Evolutionary conservation across 2,113 vertebrate genomes (phyloP).

Genomic region (Siphamia tubifer): DNA sequence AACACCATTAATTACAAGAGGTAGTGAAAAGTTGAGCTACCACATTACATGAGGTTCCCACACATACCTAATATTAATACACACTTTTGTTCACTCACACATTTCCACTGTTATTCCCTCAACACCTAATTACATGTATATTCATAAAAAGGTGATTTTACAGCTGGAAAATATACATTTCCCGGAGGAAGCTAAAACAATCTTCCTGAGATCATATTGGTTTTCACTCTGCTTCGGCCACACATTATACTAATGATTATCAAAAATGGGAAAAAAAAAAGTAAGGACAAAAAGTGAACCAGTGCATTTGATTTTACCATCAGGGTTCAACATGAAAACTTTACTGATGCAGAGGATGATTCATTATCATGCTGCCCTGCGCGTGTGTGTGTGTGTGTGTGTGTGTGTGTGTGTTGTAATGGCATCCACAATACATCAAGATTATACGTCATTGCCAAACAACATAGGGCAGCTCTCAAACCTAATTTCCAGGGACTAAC

Average conservation of each 20-base stretch:
- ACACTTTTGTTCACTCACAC: too few relatives aligned
- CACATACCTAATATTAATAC: background rate
- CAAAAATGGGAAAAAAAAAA: background rate
- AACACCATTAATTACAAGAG: background rate
- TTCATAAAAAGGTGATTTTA: too few relatives aligned
- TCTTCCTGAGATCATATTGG: background rate
- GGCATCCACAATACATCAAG: conserved; percentile 31
- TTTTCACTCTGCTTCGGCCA: background rate
- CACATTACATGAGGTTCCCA: conserved; percentile 11
- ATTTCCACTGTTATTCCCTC: background rate
- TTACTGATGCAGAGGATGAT: background rate
- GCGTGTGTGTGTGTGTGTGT: conserved; percentile 1
- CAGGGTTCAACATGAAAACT: background rate
- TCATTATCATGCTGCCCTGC: conserved; percentile 3
- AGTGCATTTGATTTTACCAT: background rate
- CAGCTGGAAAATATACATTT: background rate
- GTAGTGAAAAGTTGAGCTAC: background rate
- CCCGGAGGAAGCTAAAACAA: background rate
- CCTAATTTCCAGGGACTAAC: conserved; percentile 39
- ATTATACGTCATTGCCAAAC: conserved; percentile 35
- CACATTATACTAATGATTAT: background rate
- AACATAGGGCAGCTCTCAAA: conserved; percentile 38
- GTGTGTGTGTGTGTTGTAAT: conserved; percentile 17
- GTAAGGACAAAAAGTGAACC: background rate
- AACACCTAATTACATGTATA: background rate